phyloP scores from a whole-genome alignment of 2,888 invertebrate genomes.

The Dimorphilus gyrociliatus region DNA sequence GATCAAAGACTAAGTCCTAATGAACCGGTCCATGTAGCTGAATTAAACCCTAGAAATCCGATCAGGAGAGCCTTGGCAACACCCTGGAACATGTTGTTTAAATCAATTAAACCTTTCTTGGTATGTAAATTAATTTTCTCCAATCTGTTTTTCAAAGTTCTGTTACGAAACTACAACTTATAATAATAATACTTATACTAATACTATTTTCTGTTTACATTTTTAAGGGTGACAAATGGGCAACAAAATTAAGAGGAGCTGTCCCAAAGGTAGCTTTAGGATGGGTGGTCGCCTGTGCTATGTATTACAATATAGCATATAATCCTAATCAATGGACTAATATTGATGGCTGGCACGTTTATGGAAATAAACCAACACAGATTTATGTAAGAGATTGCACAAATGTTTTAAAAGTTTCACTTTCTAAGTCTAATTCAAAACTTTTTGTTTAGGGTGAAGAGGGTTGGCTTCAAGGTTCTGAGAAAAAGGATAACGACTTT shows the following conservation, averaged over 20 bases:
- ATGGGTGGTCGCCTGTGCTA: slow-evolving; percentile 9
- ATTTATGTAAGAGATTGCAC: slow-evolving; percentile 6
- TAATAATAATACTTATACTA: neutral
- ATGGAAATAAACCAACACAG: slow-evolving; percentile 9
- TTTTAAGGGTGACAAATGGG: slow-evolving; percentile 13
- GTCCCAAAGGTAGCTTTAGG: slow-evolving; percentile 14
- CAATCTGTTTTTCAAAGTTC: neutral
- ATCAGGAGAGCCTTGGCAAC: slow-evolving; percentile 17
- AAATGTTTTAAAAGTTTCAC: too few relatives aligned
- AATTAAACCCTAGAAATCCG: slow-evolving; percentile 18
- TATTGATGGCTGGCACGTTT: slow-evolving; percentile 10
- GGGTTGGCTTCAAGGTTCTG: slow-evolving; percentile 3
- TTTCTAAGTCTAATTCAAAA: neutral
- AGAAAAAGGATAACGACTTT: slow-evolving; percentile 14
- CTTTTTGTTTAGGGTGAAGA: slow-evolving; percentile 4
- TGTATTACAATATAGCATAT: slow-evolving; percentile 19
- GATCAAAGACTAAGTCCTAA: slow-evolving; percentile 26
- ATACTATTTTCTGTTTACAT: slow-evolving; percentile 1
- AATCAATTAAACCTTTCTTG: slow-evolving; percentile 9
- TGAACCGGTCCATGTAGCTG: slow-evolving; percentile 22
- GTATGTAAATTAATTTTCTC: slow-evolving; percentile 8
- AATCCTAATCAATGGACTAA: slow-evolving; percentile 14
- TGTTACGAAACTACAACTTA: neutral
- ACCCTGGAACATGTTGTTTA: slow-evolving; percentile 16
- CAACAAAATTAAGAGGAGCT: slow-evolving; percentile 10